These are phyloP conservation scores for Oreortyx pictus DNA, from an alignment of 2,797 vertebrate genomes.

Conservation along the genomic window DNA sequence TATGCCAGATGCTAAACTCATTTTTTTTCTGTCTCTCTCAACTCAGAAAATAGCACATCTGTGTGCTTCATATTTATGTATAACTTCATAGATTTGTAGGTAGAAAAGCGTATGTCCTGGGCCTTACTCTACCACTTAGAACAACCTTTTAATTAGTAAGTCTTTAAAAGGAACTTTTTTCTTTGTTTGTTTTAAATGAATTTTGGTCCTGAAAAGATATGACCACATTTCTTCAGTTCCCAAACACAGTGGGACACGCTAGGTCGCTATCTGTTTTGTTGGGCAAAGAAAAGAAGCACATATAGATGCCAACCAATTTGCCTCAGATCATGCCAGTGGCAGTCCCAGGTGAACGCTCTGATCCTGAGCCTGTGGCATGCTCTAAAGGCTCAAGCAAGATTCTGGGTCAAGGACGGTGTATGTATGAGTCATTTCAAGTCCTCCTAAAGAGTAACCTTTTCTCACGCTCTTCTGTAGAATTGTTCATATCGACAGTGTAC, in stretches of 20 bases:
- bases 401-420: fast-evolving
- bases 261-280: neutral
- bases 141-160: neutral
- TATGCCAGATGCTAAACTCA: neutral
- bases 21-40: neutral
- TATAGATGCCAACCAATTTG: neutral
- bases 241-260: fast-evolving
- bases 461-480: neutral
- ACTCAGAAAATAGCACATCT: neutral
- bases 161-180: neutral
- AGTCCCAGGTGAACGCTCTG: neutral
- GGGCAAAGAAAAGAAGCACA: fast-evolving
- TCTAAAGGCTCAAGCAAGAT: neutral
- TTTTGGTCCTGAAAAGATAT: neutral
- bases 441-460: neutral
- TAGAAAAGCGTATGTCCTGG: neutral
- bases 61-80: neutral
- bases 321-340: neutral
- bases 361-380: neutral
- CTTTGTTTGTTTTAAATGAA: fast-evolving
- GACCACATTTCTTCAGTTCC: fast-evolving
- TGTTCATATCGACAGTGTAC: neutral
- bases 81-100: neutral
- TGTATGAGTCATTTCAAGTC: neutral
- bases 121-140: neutral